Evolutionary conservation across 2,113 vertebrate genomes (phyloP).

Genomic region (Protobothrops flavoviridis): DNA sequence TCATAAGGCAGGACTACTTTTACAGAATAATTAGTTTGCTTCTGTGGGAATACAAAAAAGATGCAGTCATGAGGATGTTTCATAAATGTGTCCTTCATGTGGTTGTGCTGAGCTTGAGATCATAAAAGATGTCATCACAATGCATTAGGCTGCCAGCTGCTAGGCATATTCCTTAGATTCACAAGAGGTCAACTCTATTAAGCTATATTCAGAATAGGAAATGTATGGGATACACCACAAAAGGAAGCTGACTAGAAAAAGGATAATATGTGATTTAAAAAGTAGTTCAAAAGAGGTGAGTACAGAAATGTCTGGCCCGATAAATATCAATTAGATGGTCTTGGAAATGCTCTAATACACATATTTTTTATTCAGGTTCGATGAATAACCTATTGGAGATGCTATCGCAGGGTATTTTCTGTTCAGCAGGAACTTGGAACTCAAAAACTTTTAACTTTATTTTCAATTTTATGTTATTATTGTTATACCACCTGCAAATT

Average conservation of each 20-base stretch:
- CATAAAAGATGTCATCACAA: neutral
- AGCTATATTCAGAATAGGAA: neutral
- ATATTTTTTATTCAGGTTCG: neutral
- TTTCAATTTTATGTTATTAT: neutral
- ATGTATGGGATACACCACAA: neutral
- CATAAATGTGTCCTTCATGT: neutral
- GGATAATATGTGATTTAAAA: neutral
- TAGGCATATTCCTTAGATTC: neutral
- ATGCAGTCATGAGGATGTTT: neutral
- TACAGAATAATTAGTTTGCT: neutral
- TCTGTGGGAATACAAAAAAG: neutral
- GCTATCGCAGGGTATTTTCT: neutral
- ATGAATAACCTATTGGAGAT: neutral
- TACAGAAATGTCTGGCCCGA: neutral
- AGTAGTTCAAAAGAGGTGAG: neutral
- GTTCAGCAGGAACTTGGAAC: neutral
- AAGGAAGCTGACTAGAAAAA: neutral
- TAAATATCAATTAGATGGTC: neutral
- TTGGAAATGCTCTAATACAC: neutral
- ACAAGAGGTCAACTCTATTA: neutral
- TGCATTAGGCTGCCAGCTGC: neutral
- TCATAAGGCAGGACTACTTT: neutral
- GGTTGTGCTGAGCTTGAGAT: neutral
- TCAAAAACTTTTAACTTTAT: neutral
- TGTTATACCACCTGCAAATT: neutral